phyloP scores from a whole-genome alignment of 2,888 invertebrate species.

The Conistra vaccinii region DNA sequence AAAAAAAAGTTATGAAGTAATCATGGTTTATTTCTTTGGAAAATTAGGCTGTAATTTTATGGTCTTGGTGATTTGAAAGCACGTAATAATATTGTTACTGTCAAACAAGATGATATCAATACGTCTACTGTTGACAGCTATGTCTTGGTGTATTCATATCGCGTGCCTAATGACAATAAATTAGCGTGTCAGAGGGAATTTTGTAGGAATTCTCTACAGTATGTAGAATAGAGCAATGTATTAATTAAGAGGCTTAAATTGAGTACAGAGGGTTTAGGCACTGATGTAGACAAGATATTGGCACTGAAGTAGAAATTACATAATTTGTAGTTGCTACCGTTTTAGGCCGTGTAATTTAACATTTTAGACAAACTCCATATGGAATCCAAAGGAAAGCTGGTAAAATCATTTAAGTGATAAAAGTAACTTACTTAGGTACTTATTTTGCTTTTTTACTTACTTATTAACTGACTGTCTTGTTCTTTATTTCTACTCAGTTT shows the following conservation, averaged over 20 bases:
- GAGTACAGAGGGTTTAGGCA: not conserved
- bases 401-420: not conserved
- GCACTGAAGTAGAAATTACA: not conserved
- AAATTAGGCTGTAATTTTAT: conserved; percentile 33
- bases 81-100: not conserved
- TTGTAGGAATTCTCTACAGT: conserved; percentile 5
- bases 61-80: conserved; percentile 16
- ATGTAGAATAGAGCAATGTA: not conserved
- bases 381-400: not conserved
- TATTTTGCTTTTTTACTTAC: too few relatives aligned
- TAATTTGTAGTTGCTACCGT: not conserved
- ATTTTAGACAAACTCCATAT: too few relatives aligned
- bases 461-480: not conserved
- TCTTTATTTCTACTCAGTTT: not conserved
- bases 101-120: not conserved
- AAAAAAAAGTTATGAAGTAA: conserved; percentile 58
- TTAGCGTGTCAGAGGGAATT: not conserved
- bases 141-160: not conserved
- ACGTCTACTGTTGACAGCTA: conserved; percentile 5
- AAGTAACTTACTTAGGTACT: not conserved
- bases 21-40: conserved; percentile 34
- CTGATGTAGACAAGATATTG: not conserved
- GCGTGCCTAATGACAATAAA: conserved; percentile 5
- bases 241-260: not conserved
- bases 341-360: too few relatives aligned